A percentile compares a stretch with the other conserved stretches of the same genome.
phyloP scores from a whole-genome alignment of 2,888 invertebrate genomes.

The Leptogaster cylindrica region DNA sequence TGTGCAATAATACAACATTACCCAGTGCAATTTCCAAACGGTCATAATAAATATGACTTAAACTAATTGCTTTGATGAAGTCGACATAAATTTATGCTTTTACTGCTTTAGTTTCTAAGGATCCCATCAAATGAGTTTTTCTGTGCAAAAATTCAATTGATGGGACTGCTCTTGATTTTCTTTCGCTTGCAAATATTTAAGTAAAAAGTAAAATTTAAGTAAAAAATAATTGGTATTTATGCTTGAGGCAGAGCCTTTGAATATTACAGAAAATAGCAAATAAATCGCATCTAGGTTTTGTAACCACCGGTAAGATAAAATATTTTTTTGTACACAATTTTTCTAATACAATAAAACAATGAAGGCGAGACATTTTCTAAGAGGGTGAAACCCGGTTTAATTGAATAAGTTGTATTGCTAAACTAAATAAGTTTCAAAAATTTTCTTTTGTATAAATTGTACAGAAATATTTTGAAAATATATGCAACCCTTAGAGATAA shows the following conservation, averaged over 20 bases:
- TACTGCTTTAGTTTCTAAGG: too few relatives aligned
- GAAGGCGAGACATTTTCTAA: not conserved
- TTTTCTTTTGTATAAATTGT: constrained; percentile 33
- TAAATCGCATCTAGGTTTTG: too few relatives aligned
- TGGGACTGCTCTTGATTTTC: not conserved
- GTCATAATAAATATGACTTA: too few relatives aligned
- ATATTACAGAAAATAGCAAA: too few relatives aligned
- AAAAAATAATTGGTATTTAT: too few relatives aligned
- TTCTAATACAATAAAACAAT: not conserved
- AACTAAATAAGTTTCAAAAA: constrained; percentile 9
- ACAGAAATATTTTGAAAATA: constrained; percentile 37
- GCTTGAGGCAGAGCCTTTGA: too few relatives aligned
- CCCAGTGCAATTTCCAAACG: too few relatives aligned
- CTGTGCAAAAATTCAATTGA: not conserved
- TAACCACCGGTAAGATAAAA: too few relatives aligned
- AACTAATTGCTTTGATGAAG: constrained; percentile 16
- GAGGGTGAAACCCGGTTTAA: constrained; percentile 7
- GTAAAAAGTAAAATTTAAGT: too few relatives aligned
- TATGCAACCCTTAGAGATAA: constrained; percentile 28
- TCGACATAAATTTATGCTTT: not conserved
- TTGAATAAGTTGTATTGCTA: constrained; percentile 14
- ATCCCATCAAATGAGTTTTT: not conserved
- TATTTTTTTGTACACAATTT: too few relatives aligned
- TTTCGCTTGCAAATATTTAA: too few relatives aligned
- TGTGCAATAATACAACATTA: too few relatives aligned